A percentile compares a stretch with the other conserved stretches of the same genome.
phyloP scores from a whole-genome alignment of 2,797 vertebrate genomes.

The Eutrigla gurnardus region DNA sequence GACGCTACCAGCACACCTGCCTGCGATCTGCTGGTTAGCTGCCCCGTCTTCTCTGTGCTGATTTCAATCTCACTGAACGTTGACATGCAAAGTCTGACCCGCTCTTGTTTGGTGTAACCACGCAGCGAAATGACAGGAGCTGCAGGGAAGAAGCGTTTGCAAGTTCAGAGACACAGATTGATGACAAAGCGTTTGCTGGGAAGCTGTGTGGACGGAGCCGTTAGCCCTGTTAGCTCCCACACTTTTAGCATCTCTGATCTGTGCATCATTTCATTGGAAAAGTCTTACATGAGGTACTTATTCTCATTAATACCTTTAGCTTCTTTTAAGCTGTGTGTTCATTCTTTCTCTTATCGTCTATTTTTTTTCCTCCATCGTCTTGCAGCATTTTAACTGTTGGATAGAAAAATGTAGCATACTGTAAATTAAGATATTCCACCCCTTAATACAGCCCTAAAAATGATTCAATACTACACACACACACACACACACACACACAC shows the following conservation, averaged over 20 bases:
- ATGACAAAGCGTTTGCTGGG: neutral
- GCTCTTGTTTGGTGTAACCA: neutral
- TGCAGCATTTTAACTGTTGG: neutral
- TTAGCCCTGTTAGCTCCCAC: neutral
- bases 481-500: slow-evolving; percentile 5
- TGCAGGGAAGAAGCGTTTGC: neutral
- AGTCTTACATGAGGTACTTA: neutral
- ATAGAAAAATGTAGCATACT: neutral
- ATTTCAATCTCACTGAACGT: neutral
- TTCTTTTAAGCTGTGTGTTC: neutral
- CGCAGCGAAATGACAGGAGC: neutral
- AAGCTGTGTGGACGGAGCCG: neutral
- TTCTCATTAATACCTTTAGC: neutral
- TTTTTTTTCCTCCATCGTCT: neutral
- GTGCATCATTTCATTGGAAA: neutral
- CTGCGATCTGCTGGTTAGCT: neutral
- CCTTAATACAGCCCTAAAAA: slow-evolving; percentile 2
- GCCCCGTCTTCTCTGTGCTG: neutral
- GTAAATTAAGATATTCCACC: slow-evolving; percentile 22
- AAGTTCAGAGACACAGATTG: neutral
- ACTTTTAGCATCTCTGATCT: neutral
- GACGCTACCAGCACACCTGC: neutral
- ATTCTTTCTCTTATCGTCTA: neutral
- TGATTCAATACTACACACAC: slow-evolving; percentile 11
- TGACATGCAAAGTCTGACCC: neutral